A percentile compares a stretch with the other conserved stretches of the same genome.
phyloP scores from a whole-genome alignment of 2,113 vertebrate genomes.

The Galemys pyrenaicus region DNA sequence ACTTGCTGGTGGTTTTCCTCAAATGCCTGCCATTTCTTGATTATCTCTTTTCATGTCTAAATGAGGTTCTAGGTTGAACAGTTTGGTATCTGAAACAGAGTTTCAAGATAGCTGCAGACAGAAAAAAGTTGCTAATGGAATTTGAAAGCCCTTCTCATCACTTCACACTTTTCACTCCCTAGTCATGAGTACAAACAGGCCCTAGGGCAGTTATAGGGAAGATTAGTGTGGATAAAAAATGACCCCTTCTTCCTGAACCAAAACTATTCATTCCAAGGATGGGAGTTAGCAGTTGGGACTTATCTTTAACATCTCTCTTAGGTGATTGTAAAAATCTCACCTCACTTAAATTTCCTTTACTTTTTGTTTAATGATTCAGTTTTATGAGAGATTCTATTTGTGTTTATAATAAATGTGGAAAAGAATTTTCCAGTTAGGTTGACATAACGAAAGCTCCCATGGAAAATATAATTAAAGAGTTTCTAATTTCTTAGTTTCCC shows the following conservation, averaged over 20 bases:
- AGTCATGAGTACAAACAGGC: conserved; percentile 52
- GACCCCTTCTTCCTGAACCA: neutral
- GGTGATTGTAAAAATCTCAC: neutral
- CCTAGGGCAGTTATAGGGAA: neutral
- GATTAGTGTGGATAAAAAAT: conserved; percentile 50
- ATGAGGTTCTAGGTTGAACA: conserved; percentile 71
- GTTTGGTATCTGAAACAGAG: conserved; percentile 56
- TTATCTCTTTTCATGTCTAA: conserved; percentile 68
- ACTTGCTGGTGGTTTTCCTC: conserved; percentile 61
- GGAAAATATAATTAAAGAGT: neutral
- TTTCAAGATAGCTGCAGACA: conserved; percentile 73
- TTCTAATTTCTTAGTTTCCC: neutral
- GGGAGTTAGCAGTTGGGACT: neutral
- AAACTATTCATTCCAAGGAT: neutral
- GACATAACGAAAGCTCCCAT: neutral
- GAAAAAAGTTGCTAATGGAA: conserved; percentile 67
- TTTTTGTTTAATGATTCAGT: neutral
- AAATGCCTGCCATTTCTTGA: conserved; percentile 61
- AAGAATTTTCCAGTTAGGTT: neutral
- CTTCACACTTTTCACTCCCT: conserved; percentile 46
- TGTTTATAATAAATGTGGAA: neutral
- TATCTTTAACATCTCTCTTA: neutral
- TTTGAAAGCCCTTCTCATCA: conserved; percentile 58
- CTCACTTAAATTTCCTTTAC: neutral
- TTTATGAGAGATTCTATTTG: neutral